Evolutionary conservation across 2,797 vertebrate species (phyloP).

Genomic region (Platalea minor): DNA sequence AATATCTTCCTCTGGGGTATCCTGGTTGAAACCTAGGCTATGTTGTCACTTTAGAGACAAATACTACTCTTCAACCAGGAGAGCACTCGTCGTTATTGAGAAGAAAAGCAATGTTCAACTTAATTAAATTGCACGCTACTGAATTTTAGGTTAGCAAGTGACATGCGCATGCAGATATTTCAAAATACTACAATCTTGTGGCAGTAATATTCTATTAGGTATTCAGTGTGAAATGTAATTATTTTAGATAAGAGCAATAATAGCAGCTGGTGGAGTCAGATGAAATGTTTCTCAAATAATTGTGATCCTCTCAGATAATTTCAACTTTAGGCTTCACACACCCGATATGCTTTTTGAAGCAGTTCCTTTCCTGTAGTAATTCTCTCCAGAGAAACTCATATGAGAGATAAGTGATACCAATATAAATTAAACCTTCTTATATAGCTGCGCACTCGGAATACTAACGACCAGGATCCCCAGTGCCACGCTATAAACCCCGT

Average conservation of each 20-base stretch:
- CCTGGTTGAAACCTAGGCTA: neutral
- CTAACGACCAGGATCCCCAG: neutral
- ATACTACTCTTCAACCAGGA: neutral
- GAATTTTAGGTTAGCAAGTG: neutral
- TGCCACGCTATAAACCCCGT: fast-evolving
- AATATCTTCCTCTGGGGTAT: neutral
- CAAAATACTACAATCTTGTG: neutral
- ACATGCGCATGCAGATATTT: constrained; percentile 3
- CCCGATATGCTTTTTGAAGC: constrained; percentile 22
- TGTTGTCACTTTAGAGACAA: neutral
- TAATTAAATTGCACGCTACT: constrained; percentile 4
- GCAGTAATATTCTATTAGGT: constrained; percentile 59
- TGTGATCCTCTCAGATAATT: constrained; percentile 59
- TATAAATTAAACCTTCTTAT: constrained; percentile 38
- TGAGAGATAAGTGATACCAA: constrained; percentile 31
- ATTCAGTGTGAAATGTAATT: constrained; percentile 60
- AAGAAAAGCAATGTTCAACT: neutral
- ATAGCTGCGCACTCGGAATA: neutral
- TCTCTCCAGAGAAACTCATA: constrained; percentile 30
- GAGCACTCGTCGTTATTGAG: neutral
- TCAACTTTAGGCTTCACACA: constrained; percentile 18
- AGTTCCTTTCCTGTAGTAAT: constrained; percentile 26
- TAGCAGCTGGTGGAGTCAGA: constrained; percentile 1
- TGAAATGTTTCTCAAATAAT: constrained; percentile 47
- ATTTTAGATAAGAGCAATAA: constrained; percentile 48